These are phyloP conservation scores for Bathynomus jamesi DNA, from an alignment of 1,140 invertebrate species.

Conservation along the genomic window DNA sequence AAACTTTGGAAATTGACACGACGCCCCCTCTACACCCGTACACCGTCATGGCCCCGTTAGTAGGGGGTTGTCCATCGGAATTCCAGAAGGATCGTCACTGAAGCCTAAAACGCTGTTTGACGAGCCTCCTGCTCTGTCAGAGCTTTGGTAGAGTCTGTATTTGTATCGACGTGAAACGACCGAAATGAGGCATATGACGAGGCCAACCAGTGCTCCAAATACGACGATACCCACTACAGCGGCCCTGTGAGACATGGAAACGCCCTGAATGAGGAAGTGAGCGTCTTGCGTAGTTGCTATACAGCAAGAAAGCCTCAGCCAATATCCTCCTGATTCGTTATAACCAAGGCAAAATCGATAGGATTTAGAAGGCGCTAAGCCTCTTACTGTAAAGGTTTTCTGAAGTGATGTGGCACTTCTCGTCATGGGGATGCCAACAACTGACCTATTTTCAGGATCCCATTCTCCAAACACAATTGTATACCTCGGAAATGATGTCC, in stretches of 20 bases:
- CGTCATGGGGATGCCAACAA: conserved; percentile 42
- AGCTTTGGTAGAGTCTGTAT: conserved; percentile 43
- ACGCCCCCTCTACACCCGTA: not conserved
- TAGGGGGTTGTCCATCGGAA: not conserved
- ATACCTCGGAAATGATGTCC: conserved; percentile 43
- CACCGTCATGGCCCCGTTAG: not conserved
- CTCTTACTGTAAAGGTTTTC: conserved; percentile 44
- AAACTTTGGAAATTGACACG: not conserved
- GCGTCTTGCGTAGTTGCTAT: conserved; percentile 38
- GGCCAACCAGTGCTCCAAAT: conserved; percentile 38
- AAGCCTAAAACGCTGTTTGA: not conserved
- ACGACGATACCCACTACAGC: conserved; percentile 42
- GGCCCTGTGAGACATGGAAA: conserved; percentile 40
- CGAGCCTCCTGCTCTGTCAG: conserved; percentile 34
- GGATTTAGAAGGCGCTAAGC: conserved; percentile 42
- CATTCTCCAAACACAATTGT: conserved; percentile 42
- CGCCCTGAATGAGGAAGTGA: conserved; percentile 40
- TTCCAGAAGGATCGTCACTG: not conserved
- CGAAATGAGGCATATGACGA: conserved; percentile 40
- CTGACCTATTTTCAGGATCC: conserved; percentile 32
- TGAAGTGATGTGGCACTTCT: conserved; percentile 35
- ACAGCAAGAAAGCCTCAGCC: conserved; percentile 44
- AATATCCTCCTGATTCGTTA: conserved; percentile 34
- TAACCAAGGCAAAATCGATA: conserved; percentile 48
- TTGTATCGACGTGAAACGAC: conserved; percentile 40